A percentile compares a stretch with the other conserved stretches of the same genome.
phyloP scores from a whole-genome alignment of 2,113 vertebrate genomes.

The Urocitellus parryii region DNA sequence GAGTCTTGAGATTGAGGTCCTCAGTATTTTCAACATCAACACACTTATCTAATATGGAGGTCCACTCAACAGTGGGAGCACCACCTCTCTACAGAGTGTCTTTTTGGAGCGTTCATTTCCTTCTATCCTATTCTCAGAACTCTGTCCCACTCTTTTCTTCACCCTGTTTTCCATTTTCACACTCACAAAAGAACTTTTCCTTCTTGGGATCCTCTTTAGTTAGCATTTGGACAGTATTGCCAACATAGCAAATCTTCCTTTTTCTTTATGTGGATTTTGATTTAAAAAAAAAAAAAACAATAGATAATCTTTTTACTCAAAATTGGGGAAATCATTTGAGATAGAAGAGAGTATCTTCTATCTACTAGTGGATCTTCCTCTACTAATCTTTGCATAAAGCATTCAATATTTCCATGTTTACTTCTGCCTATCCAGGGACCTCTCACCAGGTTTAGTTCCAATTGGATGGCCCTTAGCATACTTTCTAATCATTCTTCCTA shows the following conservation, averaged over 20 bases:
- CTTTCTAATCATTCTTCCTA: conserved; percentile 2
- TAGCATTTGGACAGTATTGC: not conserved
- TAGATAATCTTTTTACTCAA: not conserved
- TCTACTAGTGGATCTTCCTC: not conserved
- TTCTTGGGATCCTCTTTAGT: not conserved
- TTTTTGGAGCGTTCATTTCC: not conserved
- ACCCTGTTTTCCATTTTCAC: not conserved
- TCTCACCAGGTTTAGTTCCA: not conserved
- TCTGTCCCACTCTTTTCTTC: not conserved
- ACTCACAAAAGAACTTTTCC: not conserved
- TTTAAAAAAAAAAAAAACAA: too few species aligned
- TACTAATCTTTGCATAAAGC: not conserved
- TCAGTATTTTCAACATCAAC: not conserved
- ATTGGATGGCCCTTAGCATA: not conserved
- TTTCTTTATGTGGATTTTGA: conserved; percentile 28
- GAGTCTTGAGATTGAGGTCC: not conserved
- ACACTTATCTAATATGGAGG: not conserved
- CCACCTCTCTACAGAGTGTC: not conserved
- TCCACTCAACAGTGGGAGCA: not conserved
- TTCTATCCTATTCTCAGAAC: not conserved
- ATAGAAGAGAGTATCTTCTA: not conserved
- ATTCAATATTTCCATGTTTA: not conserved
- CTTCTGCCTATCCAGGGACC: not conserved
- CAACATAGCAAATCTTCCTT: not conserved
- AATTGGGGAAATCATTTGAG: not conserved